phyloP scores from a whole-genome alignment of 2,888 invertebrate genomes.

The Philopedon plagiatum region DNA sequence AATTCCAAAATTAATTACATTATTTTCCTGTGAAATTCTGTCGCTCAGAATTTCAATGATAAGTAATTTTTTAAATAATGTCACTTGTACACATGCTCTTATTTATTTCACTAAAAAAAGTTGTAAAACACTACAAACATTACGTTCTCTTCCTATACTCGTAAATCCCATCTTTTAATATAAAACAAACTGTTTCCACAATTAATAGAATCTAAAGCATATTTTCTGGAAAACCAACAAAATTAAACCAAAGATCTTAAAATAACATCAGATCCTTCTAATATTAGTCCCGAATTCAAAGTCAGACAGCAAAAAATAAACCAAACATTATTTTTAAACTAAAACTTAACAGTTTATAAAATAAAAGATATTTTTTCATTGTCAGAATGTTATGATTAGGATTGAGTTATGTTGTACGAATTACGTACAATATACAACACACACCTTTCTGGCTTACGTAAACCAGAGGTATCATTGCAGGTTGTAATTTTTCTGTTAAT shows the following conservation, averaged over 20 bases:
- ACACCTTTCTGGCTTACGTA: slow-evolving; percentile 32
- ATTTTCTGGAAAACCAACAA: slow-evolving; percentile 1
- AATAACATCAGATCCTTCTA: slow-evolving; percentile 20
- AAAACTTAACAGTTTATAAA: slow-evolving; percentile 21
- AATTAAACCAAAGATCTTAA: slow-evolving; percentile 4
- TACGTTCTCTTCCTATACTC: no score
- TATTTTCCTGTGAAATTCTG: no score
- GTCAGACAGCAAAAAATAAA: slow-evolving; percentile 20
- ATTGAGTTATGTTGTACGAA: slow-evolving; percentile 20
- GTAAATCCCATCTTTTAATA: no score
- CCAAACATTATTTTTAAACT: slow-evolving; percentile 29
- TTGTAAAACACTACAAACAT: no score
- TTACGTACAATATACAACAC: slow-evolving; percentile 18
- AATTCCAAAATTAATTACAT: no score
- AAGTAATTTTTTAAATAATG: no score
- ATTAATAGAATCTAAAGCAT: not conserved
- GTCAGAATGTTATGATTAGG: slow-evolving; percentile 27
- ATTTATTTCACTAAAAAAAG: no score
- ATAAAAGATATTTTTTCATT: slow-evolving; percentile 27
- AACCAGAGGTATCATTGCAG: not conserved
- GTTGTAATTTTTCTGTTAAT: not conserved
- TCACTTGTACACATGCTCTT: no score
- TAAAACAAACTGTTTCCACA: not conserved
- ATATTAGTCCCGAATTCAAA: not conserved
- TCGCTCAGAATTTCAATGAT: no score